These are phyloP conservation scores for Pachypanchax playfairii DNA, from an alignment of 2,113 vertebrate species.

Conservation along the genomic window DNA sequence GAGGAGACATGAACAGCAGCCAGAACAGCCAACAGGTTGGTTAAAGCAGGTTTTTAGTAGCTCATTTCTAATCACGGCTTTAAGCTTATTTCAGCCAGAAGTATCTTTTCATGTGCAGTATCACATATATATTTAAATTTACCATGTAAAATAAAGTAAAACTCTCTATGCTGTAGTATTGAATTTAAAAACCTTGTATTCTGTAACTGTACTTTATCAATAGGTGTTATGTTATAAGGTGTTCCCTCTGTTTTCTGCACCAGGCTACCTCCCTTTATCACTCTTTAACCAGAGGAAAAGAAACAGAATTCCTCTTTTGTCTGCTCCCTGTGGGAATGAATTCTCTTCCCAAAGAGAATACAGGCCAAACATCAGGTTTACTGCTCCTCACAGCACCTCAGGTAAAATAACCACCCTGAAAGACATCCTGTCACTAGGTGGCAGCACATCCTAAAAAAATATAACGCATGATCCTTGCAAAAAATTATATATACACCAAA, in stretches of 20 bases:
- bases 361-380: constrained; percentile 54
- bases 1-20: constrained; percentile 64
- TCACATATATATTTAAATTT: no score
- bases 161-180: neutral
- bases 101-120: neutral
- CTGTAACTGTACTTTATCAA: no score
- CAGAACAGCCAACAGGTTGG: constrained; percentile 59
- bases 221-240: neutral
- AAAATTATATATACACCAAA: no score
- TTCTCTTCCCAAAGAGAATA: constrained; percentile 67
- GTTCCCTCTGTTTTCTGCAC: constrained; percentile 23
- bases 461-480: neutral
- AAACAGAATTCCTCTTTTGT: constrained; percentile 88
- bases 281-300: constrained; percentile 94
- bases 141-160: no score
- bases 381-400: constrained; percentile 47
- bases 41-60: no score
- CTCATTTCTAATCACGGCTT: no score
- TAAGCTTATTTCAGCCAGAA: no score
- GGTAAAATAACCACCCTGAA: no score
- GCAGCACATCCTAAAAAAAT: constrained; percentile 15
- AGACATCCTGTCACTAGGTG: constrained; percentile 44
- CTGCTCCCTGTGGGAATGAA: constrained; percentile 86
- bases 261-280: constrained; percentile 86
- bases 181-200: no score